Evolutionary conservation across 2,113 vertebrate species (phyloP), one percentile per base, ranked within the genome.

Genomic region (Onychostoma macrolepis): DNA sequence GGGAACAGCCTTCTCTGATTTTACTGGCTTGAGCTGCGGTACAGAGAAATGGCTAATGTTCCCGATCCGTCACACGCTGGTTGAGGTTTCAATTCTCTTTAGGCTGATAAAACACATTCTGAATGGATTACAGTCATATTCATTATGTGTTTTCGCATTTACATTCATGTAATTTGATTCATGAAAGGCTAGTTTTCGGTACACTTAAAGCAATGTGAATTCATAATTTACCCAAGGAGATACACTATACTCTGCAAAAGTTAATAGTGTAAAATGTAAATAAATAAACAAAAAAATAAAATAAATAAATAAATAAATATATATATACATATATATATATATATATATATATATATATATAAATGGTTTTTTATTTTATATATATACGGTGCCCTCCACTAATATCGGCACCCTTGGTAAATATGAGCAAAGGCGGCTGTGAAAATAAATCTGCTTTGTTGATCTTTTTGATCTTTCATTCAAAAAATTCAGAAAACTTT

Each of bases 1-100:
- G 30, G 92, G 71, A 63, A 88, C 76, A 90, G 82, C 61, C 33
- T 48, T 63, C 48, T 4, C 21, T 36, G 7, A 28, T 56, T 36
- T 41, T 58, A 74, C 67, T 84, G 69, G 63, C 63, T 48, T 50
- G 13, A 48, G n/a, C 77, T 80, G 36, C 21, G 6, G 41, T 78
- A 69, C 41, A 78, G 26, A 36, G 10, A 58, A 38, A 58, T 19
- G 15, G 69, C 53, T 43, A 41, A 67, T 48, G 79, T 41, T 74
- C 50, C 26, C 28, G 19, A 30, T 63, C 45, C 33, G 41, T 67
- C 75, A 67, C 33, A 36, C 38, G 24, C 83, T 56, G 77, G 6
- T 43, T n/a, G 53, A 80, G 56, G 24, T 72, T 56, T 72, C 19
- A 48, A n/a, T 53, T 30, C 36, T 76, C 28, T 53, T 38, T 53